Evolutionary conservation across 2,888 invertebrate genomes (phyloP), one percentile per base, ranked within the genome.

Genomic region (Alitta virens): DNA sequence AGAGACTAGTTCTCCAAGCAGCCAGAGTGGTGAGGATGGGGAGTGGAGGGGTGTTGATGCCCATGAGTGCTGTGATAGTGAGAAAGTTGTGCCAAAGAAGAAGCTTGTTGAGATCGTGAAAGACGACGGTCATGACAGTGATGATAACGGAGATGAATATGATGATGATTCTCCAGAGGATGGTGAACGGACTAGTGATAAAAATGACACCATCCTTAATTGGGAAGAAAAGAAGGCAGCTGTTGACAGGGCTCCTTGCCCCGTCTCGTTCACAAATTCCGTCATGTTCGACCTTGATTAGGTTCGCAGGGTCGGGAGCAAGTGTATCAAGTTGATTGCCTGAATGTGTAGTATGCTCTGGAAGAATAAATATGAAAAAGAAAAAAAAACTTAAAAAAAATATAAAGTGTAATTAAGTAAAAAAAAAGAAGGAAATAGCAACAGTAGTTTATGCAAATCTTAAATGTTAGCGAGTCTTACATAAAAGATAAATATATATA

Each of bases 271-370:
- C 68, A 70, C 72, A 27, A 80, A 80, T 67, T 69, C 68, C 59
- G 68, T 78, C 16, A 77, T 78, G 69, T 78, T 70, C 74, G 80
- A 80, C 63, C 72, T 80, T 26, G 80, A 80, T 70, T 33, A 12
- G 12, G 33, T n/a, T n/a, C n/a, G n/a, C n/a, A n/a, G n/a, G n/a
- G n/a, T n/a, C n/a, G n/a, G n/a, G n/a, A n/a, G n/a, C n/a, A n/a
- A n/a, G n/a, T n/a, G n/a, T n/a, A n/a, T n/a, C n/a, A n/a, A n/a
- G n/a, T n/a, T n/a, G n/a, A n/a, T n/a, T n/a, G n/a, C n/a, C n/a
- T n/a, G n/a, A n/a, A n/a, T n/a, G n/a, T n/a, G n/a, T n/a, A n/a
- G n/a, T n/a, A n/a, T n/a, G n/a, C n/a, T n/a, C n/a, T n/a, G n/a
- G n/a, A n/a, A n/a, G n/a, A n/a, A n/a, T n/a, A n/a, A n/a, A n/a